phyloP scores from a whole-genome alignment of 2,888 invertebrate genomes.

The Dolomedes plantarius region DNA sequence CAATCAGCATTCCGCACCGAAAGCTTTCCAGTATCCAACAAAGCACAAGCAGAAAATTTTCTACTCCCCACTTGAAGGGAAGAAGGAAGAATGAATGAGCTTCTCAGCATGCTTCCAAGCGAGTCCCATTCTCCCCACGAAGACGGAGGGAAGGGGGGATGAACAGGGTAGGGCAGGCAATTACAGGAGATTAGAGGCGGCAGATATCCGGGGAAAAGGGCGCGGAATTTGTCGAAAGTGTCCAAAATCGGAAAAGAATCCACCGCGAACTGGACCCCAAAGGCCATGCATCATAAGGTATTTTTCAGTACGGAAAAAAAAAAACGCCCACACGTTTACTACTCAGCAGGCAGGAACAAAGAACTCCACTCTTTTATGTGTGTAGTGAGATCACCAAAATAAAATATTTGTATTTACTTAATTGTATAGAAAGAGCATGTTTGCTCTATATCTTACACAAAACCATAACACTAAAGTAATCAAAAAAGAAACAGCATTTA shows the following conservation, averaged over 20 bases:
- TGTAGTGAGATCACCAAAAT: too few species aligned
- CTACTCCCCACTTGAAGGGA: background rate
- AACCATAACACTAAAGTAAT: too few species aligned
- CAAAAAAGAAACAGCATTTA: too few species aligned
- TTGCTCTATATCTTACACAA: too few species aligned
- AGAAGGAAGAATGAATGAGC: background rate
- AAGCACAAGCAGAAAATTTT: too few species aligned
- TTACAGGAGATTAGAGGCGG: conserved; percentile 37
- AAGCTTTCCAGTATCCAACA: too few species aligned
- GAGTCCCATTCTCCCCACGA: background rate
- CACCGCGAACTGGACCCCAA: background rate
- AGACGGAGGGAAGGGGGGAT: background rate
- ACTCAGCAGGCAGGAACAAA: too few species aligned
- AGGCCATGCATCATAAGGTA: background rate
- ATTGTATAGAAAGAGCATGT: too few species aligned
- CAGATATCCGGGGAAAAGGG: background rate
- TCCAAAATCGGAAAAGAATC: background rate
- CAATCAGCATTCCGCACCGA: too few species aligned
- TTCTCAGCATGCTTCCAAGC: conserved; percentile 1
- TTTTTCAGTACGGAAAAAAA: too few species aligned
- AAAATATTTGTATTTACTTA: too few species aligned
- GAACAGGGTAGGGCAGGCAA: conserved; percentile 31
- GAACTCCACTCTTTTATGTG: too few species aligned
- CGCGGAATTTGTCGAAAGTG: background rate
- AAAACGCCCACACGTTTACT: background rate